A percentile compares a stretch with the other conserved stretches of the same genome.
Conservation (phyloP, 92 coral and sea anemone genomes). For the Micromussa lordhowensis region DNA sequence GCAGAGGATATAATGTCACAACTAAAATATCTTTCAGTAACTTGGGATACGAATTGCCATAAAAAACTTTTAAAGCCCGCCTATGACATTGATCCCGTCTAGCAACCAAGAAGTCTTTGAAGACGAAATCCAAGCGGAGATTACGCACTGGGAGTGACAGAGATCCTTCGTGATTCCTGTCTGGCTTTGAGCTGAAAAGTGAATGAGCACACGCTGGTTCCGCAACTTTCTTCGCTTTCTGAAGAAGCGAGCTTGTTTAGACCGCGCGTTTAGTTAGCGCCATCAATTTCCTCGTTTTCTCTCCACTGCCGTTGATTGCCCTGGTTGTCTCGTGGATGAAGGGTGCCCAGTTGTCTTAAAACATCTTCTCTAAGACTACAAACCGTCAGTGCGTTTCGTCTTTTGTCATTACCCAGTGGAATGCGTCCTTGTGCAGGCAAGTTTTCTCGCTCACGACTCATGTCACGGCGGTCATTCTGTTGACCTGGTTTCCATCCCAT, state of each 20-base stretch:
- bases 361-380: not conserved
- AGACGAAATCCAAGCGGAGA: not conserved
- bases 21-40: too few relatives aligned
- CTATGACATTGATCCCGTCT: too few relatives aligned
- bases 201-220: not conserved
- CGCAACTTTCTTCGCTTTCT: not conserved
- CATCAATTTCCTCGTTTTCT: not conserved
- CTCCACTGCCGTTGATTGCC: not conserved
- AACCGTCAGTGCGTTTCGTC: not conserved
- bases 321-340: not conserved
- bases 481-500: conserved; percentile 1
- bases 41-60: too few relatives aligned
- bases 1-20: too few relatives aligned
- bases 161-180: not conserved
- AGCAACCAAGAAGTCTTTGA: not conserved
- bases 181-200: too few relatives aligned
- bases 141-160: not conserved
- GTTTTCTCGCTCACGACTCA: not conserved
- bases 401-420: not conserved
- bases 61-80: too few relatives aligned
- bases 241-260: not conserved
- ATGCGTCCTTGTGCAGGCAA: not conserved
- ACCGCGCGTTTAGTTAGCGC: not conserved
- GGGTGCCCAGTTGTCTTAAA: not conserved
- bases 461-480: not conserved